Base-by-base conservation (phyloP, 2,113 vertebrate species). In the Pseudopipra pipra region DNA sequence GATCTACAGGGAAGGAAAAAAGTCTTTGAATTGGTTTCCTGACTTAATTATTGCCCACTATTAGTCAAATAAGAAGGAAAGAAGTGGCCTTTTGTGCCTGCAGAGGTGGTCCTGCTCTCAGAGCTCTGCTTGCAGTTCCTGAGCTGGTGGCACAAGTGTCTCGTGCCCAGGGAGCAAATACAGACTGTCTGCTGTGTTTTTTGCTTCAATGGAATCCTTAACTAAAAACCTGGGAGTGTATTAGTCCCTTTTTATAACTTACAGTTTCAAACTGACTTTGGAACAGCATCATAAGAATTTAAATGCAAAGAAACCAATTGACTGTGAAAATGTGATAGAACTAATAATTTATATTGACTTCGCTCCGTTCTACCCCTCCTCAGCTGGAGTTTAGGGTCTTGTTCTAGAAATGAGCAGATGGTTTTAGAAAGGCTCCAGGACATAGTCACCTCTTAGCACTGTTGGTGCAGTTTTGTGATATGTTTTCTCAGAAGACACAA, bases 91-190 rank as follows among this genome's bases (percentile, higher is more conserved):
- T 91, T 63, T n/a, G 39, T 74, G 73, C 77, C 51, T 1, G 1
- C 19, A 3, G 33, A 55, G 41, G 27, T 81, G 46, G 9, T 72
- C 35, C 33, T 19, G 2, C 56, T 72, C 59, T 56, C 43, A 13
- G 47, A 14, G 35, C 37, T 56, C 67, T 86, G 28, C 8, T 52
- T 44, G 67, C 44, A 31, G 3, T 83, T 90, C 35, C 58, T n/a
- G 63, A 88, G 59, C 49, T 0, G 2, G 7, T 47, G 76, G 22
- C n/a, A 23, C 0, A 1, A 46, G 28, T 80, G 84, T 37, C 58
- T 74, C 1, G 5, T 22, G 37, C 12, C n/a, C 35, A 11, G 37
- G 55, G 14, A 96, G 37, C 24, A 76, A 86, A 71, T 20, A 14
- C 47, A 59, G 35, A 8, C 23, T 73, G 23, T 19, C 20, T 62